Base-by-base conservation (phyloP, 2,113 vertebrate genomes). In the Poicephalus gulielmi region DNA sequence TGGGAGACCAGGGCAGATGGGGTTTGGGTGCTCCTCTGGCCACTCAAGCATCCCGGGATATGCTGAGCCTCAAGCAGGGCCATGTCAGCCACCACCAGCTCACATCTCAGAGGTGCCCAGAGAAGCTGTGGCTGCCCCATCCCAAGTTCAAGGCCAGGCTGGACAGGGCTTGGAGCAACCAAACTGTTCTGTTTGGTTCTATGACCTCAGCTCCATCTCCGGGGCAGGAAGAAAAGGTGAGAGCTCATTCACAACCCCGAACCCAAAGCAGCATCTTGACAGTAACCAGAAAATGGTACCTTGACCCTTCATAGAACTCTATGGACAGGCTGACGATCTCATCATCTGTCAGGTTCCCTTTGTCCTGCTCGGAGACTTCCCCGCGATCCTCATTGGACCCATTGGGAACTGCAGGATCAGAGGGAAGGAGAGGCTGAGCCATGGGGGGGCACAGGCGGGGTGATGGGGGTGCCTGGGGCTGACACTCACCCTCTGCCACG, bases 301-400 rank as follows among this genome's bases (percentile, higher is more conserved):
- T 98, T 75, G 97, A 98, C 39, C 98, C 98, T 90, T 99, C 98
- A 1, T 99, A 99, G 94, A 99, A 99, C 98, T 99, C 99, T 35
- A 99, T 99, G 94, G 99, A 99, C 68, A 99, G 98, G 86, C 99
- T 99, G 98, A 99, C 99, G 43, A 99, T 99, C 96, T 99, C 99
- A 1, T 99, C 99, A 19, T 99, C 99, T 0, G 98, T 97, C 74
- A 98, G 98, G 69, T 97, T 96, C 31, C 98, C 98, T 81, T 98
- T 98, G 90, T 99, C 99, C 92, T 98, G 98, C 97, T 99, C 95
- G 20, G 98, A 55, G 80, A 98, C 96, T 91, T 99, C 98, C 12
- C 98, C 97, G 0, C 98, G 98, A 33, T 98, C 98, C 83, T 98
- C 98, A 0, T 97, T 98, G 90, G 98, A 98, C 10, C 98, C 98